Evolutionary conservation across 2,113 vertebrate genomes (phyloP).

Genomic region (Corvus hawaiiensis): DNA sequence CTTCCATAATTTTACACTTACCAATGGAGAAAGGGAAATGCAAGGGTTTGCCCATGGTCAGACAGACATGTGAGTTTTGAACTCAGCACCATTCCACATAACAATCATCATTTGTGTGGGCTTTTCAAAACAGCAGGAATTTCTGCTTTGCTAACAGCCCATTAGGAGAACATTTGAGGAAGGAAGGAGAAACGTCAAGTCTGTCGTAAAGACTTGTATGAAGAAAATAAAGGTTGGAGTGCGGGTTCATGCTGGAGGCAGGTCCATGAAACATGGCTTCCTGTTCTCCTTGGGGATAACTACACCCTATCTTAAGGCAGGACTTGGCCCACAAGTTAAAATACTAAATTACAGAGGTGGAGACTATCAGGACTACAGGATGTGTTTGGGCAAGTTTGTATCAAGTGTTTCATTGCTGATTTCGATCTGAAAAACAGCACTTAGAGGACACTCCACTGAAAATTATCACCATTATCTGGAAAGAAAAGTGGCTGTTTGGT

Average conservation of each 20-base stretch:
- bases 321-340: background rate
- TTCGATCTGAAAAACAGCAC: background rate
- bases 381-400: background rate
- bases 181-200: background rate
- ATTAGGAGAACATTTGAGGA: background rate
- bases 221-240: background rate
- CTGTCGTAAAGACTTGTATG: background rate
- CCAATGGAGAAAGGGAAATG: background rate
- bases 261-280: background rate
- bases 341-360: background rate
- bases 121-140: background rate
- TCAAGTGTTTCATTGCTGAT: background rate
- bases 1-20: background rate
- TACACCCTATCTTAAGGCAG: background rate
- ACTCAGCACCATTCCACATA: background rate
- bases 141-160: background rate
- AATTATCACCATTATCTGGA: background rate
- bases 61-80: background rate
- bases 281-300: background rate
- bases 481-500: background rate
- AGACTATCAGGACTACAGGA: background rate
- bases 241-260: background rate
- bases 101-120: background rate
- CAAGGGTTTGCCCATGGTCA: background rate
- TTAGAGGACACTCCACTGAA: background rate